Evolutionary conservation across 1,140 invertebrate species (phyloP).

Genomic region (Nasonia longicornis): DNA sequence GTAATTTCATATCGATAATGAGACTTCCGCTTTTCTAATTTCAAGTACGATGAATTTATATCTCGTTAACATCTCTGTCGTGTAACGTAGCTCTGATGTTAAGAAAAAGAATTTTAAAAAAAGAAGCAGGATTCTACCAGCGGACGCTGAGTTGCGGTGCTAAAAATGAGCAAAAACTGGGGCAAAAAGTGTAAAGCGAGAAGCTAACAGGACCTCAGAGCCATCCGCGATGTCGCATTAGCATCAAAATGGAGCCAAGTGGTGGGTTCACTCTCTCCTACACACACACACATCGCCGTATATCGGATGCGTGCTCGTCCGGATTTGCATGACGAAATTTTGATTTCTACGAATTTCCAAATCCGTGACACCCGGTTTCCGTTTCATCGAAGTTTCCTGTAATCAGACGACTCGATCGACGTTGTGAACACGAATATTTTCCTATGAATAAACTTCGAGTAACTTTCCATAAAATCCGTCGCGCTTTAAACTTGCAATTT

Average conservation of each 20-base stretch:
- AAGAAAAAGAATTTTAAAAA: too few species aligned
- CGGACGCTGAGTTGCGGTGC: neutral
- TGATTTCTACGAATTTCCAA: slow-evolving; percentile 23
- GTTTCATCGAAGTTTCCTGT: neutral
- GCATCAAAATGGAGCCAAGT: slow-evolving; percentile 51
- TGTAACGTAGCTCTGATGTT: too few species aligned
- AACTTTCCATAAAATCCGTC: neutral
- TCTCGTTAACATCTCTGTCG: too few species aligned
- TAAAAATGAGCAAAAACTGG: neutral
- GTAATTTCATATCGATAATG: too few species aligned
- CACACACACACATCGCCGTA: neutral
- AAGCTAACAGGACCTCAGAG: slow-evolving; percentile 12
- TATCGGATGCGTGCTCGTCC: slow-evolving; percentile 28
- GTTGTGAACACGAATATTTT: neutral
- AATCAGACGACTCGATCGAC: neutral
- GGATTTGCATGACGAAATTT: slow-evolving; percentile 53
- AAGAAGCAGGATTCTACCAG: neutral
- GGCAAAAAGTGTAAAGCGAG: slow-evolving; percentile 2
- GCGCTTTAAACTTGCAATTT: neutral
- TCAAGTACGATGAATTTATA: too few species aligned
- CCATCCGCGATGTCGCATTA: slow-evolving; percentile 53
- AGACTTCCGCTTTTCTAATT: too few species aligned
- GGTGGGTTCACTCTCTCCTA: slow-evolving; percentile 29
- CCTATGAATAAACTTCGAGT: neutral
- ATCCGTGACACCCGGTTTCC: neutral